Evolutionary conservation across 2,888 invertebrate genomes (phyloP).

Genomic region (Plusia festucae): DNA sequence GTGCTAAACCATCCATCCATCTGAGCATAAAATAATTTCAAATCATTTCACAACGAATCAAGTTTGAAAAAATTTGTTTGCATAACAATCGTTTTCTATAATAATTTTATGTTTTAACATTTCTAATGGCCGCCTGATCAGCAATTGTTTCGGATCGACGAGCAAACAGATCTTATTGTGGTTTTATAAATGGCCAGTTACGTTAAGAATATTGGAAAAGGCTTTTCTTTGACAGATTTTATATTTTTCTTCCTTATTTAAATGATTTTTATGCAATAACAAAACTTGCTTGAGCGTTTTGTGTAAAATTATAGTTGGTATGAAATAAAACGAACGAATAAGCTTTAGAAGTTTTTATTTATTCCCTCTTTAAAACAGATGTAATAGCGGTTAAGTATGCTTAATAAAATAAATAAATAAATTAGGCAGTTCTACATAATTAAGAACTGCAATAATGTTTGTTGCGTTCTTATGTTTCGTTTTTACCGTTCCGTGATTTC

Average conservation of each 20-base stretch:
- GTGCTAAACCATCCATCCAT: conserved; percentile 32
- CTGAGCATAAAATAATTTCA: conserved; percentile 47
- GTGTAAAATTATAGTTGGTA: no score
- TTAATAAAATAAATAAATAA: no score
- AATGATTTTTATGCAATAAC: background rate
- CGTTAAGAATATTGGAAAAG: conserved; percentile 53
- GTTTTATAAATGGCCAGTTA: conserved; percentile 63
- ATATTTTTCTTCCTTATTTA: conserved; percentile 5
- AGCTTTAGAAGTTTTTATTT: no score
- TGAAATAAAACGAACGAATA: no score
- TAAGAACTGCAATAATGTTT: background rate
- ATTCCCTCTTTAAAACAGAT: no score
- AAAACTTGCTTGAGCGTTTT: no score
- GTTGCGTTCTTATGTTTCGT: background rate
- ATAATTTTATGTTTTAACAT: conserved; percentile 61
- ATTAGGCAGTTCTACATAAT: background rate
- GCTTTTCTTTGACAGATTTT: conserved; percentile 41
- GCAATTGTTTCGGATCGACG: conserved; percentile 79
- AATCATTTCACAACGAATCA: conserved; percentile 54
- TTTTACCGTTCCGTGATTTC: background rate
- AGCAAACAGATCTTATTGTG: conserved; percentile 78
- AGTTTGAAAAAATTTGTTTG: conserved; percentile 58
- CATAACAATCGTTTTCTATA: conserved; percentile 61
- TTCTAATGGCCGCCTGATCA: conserved; percentile 60
- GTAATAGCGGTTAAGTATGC: no score